Evolutionary conservation across 2,888 invertebrate genomes (phyloP).

Genomic region (Agrochola circellaris): DNA sequence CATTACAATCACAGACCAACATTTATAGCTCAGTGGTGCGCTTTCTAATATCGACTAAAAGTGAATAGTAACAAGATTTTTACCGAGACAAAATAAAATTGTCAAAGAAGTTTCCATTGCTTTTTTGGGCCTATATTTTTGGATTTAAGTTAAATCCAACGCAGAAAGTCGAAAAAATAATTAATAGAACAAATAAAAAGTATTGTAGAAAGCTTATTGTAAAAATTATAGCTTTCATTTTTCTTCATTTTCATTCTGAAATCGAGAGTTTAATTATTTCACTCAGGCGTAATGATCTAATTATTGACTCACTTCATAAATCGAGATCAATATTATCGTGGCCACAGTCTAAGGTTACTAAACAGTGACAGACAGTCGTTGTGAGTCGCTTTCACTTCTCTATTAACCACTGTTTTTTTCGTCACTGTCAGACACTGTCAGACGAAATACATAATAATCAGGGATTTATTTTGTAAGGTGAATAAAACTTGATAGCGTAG

Average conservation of each 20-base stretch:
- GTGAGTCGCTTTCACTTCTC: background rate
- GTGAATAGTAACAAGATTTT: background rate
- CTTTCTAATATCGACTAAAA: constrained; percentile 27
- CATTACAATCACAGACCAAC: background rate
- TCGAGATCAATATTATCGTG: too few relatives aligned
- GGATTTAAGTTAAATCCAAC: background rate
- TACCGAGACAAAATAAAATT: background rate
- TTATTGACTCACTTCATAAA: background rate
- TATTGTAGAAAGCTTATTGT: background rate
- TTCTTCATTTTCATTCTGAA: background rate
- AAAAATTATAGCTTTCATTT: background rate
- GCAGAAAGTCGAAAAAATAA: background rate
- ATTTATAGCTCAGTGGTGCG: background rate
- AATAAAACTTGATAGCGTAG: constrained; percentile 39
- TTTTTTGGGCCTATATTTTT: background rate
- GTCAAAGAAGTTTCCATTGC: too few relatives aligned
- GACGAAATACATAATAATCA: constrained; percentile 36
- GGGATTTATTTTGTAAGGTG: constrained; percentile 39
- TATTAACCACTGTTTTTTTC: constrained; percentile 22
- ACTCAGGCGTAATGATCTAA: background rate
- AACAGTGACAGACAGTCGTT: background rate
- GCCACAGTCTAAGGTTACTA: background rate
- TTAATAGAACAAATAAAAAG: background rate
- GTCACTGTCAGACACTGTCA: constrained; percentile 45
- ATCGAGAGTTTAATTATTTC: background rate